Evolutionary conservation across 1,140 invertebrate species (phyloP).

Genomic region (Thalassaphorura encarpata): DNA sequence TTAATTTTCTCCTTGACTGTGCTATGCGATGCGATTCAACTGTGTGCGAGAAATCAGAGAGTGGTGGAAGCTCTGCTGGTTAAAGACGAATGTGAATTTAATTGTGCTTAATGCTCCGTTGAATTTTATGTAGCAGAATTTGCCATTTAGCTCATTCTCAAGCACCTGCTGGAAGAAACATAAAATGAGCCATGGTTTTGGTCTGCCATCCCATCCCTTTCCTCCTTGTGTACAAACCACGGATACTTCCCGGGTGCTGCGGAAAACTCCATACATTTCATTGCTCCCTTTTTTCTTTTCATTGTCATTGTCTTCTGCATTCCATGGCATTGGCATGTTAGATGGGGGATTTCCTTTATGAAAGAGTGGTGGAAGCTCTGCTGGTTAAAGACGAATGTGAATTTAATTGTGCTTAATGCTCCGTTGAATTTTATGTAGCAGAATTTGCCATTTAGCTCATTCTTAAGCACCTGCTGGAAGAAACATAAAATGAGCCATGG

Average conservation of each 20-base stretch:
- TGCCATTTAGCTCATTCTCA: neutral
- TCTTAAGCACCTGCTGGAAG: neutral
- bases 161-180: neutral
- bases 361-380: no score
- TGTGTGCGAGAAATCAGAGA: no score
- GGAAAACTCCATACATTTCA: neutral
- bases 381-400: conserved; percentile 7
- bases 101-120: conserved; percentile 17
- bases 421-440: conserved; percentile 12
- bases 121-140: conserved; percentile 15
- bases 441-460: neutral
- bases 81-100: conserved; percentile 16
- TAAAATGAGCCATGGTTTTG: conserved; percentile 5
- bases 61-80: no score
- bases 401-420: conserved; percentile 23
- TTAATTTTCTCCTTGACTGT: no score
- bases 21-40: no score
- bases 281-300: neutral
- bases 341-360: no score
- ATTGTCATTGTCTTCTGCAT: neutral
- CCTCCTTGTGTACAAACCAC: no score
- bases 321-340: no score
- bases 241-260: no score
- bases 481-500: conserved; percentile 5
- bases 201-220: no score